phyloP scores from a whole-genome alignment of 53 echinoderm and acorn worm genomes.

The Echinometra lucunter region DNA sequence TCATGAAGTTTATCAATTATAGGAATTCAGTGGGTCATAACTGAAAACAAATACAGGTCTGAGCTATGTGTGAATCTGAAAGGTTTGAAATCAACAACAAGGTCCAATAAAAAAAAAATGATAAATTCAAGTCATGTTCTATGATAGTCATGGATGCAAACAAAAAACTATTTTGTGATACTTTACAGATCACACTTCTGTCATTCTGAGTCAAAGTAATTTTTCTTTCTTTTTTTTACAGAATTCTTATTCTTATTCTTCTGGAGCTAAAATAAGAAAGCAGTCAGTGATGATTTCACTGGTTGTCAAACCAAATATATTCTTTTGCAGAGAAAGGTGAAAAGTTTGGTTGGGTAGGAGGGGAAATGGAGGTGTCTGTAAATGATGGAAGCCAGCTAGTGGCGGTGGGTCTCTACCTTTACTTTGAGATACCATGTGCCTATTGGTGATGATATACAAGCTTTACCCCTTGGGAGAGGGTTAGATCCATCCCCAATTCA shows the following conservation, averaged over 20 bases:
- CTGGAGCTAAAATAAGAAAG: background rate
- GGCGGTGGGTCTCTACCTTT: slow-evolving; percentile 54
- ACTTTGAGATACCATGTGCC: slow-evolving; percentile 56
- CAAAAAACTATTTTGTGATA: too few relatives aligned
- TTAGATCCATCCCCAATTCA: slow-evolving; percentile 36
- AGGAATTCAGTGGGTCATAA: background rate
- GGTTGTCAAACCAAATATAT: background rate
- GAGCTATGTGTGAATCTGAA: background rate
- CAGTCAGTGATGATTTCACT: background rate
- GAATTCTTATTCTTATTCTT: background rate
- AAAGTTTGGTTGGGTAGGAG: slow-evolving; percentile 23
- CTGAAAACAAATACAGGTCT: background rate
- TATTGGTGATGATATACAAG: slow-evolving; percentile 45
- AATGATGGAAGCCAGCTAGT: slow-evolving; percentile 44
- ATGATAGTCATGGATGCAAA: background rate
- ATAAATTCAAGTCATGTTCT: background rate
- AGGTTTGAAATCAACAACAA: background rate
- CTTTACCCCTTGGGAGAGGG: slow-evolving; percentile 66
- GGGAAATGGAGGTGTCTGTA: slow-evolving; percentile 49
- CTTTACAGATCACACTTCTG: too few relatives aligned
- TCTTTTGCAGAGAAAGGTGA: background rate
- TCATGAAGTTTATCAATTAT: background rate
- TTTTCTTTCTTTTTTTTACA: too few relatives aligned
- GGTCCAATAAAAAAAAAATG: background rate
- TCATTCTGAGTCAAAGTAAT: too few relatives aligned